Evolutionary conservation across 2,888 invertebrate genomes (phyloP), one percentile per base, ranked within the genome.

Genomic region (Amphipyra berbera): DNA sequence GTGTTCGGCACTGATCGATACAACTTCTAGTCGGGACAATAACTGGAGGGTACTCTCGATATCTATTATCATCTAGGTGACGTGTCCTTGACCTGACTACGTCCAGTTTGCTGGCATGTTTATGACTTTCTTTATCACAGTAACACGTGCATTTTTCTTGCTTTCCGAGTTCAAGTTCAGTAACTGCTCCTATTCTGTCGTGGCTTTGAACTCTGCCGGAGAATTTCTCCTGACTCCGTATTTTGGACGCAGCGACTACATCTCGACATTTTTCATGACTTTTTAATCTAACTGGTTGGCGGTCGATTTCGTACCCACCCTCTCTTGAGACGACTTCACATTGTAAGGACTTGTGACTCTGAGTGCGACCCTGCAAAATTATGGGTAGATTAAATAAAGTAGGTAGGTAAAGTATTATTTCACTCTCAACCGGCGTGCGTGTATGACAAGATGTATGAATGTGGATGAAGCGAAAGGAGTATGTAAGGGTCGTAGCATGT

Each of bases 331-430:
- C 27, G 2, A 86, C 90, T 80, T 93, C 92, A 65, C 93, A 93
- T 79, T 94, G 93, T 30, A 94, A 74, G 1, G 94, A 94, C 78
- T 94, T 94, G 75, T 94, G 91, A 49, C 94, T 94, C 14, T 88
- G 88, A n/a, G 87, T 84, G 38, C 89, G 88, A 12, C 82, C 76
- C 94, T 93, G 78, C 48, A 86, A 88, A 52, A 12, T 33, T 8
- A 46, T 21, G 12, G 13, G 14, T 30, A 49, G 9, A 8, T 21
- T 21, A 2, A 13, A 33, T n/a, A n/a, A n/a, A n/a, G n/a, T n/a
- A n/a, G n/a, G n/a, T n/a, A n/a, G n/a, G n/a, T n/a, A n/a, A n/a
- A n/a, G n/a, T n/a, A n/a, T n/a, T n/a, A n/a, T n/a, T n/a, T n/a
- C n/a, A n/a, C n/a, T n/a, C n/a, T n/a, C n/a, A n/a, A n/a, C n/a